phyloP scores from a whole-genome alignment of 2,797 vertebrate species.

The Poeciliopsis infans region DNA sequence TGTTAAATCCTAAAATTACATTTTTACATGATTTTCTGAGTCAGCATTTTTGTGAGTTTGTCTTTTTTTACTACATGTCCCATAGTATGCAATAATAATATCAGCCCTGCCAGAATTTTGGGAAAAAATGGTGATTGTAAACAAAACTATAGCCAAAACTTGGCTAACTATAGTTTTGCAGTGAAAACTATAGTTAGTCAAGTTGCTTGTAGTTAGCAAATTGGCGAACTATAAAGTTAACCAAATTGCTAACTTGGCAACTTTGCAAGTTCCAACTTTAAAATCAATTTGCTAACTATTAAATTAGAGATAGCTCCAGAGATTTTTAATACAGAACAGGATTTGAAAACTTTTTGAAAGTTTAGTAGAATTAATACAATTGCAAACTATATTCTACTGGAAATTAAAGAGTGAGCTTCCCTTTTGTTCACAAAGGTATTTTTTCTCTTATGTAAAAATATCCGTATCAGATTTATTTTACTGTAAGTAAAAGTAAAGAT shows the following conservation, averaged over 20 bases:
- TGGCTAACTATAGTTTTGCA: too few relatives aligned
- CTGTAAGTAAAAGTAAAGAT: too few relatives aligned
- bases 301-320: neutral
- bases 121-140: slow-evolving; percentile 11
- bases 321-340: neutral
- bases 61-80: neutral
- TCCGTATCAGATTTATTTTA: too few relatives aligned
- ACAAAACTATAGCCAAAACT: neutral
- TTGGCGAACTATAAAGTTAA: too few relatives aligned
- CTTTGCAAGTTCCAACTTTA: neutral
- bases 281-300: neutral
- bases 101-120: slow-evolving; percentile 1
- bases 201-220: too few relatives aligned
- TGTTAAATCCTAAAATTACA: neutral
- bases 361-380: neutral
- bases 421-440: too few relatives aligned
- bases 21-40: neutral
- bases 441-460: too few relatives aligned
- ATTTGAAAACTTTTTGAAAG: neutral
- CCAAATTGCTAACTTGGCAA: too few relatives aligned
- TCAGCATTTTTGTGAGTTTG: neutral
- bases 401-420: slow-evolving; percentile 2
- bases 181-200: too few relatives aligned
- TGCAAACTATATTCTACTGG: neutral
- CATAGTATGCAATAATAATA: slow-evolving; percentile 10